Evolutionary conservation across 2,888 invertebrate genomes (phyloP), one percentile per base, ranked within the genome.

Genomic region (Sesamia inferens): DNA sequence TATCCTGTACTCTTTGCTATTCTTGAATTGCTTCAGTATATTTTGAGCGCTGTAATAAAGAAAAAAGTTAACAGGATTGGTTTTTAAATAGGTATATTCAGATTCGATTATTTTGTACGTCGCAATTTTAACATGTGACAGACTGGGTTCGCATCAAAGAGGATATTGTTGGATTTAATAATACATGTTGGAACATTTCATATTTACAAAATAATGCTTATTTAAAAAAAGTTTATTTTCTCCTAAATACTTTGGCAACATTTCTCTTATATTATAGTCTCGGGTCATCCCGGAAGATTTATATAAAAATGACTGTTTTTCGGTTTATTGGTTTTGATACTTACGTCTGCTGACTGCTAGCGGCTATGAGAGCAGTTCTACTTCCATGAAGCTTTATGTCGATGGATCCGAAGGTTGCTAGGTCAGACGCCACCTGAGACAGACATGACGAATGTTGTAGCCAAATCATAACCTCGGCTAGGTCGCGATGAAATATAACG

Each of bases 371-470:
- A 7, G 97, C 97, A 7, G 95, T 92, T 62, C 92, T 93, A 44
- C 89, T 89, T 16, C 97, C 96, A 76, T 96, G 92, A 57, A 96
- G 96, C 88, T 97, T 97, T 16, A 98, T 93, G 91, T 98, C 98
- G 47, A 97, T 95, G 57, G 96, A 95, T 0, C 98, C 98, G 90
- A 95, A 97, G 19, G 92, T 90, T 16, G 97, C 96, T 69, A 98
- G 95, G 74, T 96, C 90, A 54, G 96, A 92, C 59, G 96, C 94
- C 81, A 97, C 91, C 97, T 97, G 83, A 83, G 82, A 81, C 72
- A 84, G 80, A 79, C 75, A 81, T 62, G 44, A 68, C 71, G 71
- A 64, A 75, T 68, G 58, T 70, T 68, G 67, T 47, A 84, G 62
- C 65, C 68, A 66, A 87, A 88, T 89, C 88, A 83, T 70, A 68